Conservation (phyloP, 2,797 vertebrate species). For the Lepidocolaptes lacrymiger region DNA sequence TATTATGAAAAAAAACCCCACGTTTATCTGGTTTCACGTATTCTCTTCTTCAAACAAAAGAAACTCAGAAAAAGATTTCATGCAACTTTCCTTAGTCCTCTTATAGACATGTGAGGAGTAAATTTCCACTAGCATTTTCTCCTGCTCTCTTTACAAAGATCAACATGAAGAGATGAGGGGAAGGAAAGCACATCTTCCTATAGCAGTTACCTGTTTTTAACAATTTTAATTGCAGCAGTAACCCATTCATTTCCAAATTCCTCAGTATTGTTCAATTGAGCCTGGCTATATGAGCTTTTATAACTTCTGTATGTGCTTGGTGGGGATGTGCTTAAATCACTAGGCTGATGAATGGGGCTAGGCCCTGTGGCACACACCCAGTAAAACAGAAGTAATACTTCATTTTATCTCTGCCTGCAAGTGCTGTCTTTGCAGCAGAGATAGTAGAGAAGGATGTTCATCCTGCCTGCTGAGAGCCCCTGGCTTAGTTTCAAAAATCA, state of each 20-base stretch:
- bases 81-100: background rate
- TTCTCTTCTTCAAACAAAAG: background rate
- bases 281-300: background rate
- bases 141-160: background rate
- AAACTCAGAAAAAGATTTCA: background rate
- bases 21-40: background rate
- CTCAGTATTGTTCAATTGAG: background rate
- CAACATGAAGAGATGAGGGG: background rate
- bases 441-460: background rate
- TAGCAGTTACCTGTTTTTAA: background rate
- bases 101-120: background rate
- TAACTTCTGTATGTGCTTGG: background rate
- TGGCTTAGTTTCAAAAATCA: background rate
- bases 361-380: background rate
- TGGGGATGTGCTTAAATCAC: background rate
- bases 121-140: slow-evolving; percentile 1
- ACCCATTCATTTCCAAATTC: background rate
- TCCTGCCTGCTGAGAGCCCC: background rate
- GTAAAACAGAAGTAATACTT: background rate
- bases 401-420: background rate
- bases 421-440: background rate
- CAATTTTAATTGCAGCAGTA: background rate
- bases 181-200: background rate
- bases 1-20: fast-evolving
- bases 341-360: background rate